Evolutionary conservation across 2,113 vertebrate genomes (phyloP).

Genomic region (Vireo altiloquus): DNA sequence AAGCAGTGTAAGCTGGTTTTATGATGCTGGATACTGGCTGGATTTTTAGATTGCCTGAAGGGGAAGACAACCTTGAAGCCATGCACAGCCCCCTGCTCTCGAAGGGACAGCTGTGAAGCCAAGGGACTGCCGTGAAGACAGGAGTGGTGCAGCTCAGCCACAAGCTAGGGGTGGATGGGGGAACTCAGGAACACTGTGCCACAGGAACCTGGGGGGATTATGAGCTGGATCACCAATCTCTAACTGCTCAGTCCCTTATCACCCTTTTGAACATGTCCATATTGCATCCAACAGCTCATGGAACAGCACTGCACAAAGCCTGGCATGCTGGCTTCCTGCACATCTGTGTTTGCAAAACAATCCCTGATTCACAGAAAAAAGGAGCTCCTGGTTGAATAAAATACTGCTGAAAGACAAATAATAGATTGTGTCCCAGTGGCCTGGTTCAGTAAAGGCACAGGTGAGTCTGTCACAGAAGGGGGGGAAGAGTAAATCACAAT

Average conservation of each 20-base stretch:
- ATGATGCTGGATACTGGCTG: neutral
- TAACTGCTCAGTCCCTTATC: neutral
- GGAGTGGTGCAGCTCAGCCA: neutral
- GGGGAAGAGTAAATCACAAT: too few species aligned
- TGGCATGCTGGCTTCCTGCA: neutral
- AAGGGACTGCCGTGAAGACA: neutral
- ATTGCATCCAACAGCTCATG: neutral
- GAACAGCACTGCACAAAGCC: neutral
- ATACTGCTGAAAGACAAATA: neutral
- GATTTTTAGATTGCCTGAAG: neutral
- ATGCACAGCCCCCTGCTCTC: neutral
- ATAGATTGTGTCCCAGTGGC: neutral
- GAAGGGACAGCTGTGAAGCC: neutral
- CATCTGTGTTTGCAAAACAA: neutral
- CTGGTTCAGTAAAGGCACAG: neutral
- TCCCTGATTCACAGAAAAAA: neutral
- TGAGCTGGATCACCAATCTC: neutral
- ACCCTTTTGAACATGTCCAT: neutral
- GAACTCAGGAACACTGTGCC: neutral
- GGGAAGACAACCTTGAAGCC: neutral
- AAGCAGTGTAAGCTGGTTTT: neutral
- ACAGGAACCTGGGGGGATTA: neutral
- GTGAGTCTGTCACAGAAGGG: neutral
- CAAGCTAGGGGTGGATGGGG: neutral
- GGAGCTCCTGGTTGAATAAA: neutral